Evolutionary conservation across 2,113 vertebrate species (phyloP), one percentile per base, ranked within the genome.

Genomic region (Passer montanus): DNA sequence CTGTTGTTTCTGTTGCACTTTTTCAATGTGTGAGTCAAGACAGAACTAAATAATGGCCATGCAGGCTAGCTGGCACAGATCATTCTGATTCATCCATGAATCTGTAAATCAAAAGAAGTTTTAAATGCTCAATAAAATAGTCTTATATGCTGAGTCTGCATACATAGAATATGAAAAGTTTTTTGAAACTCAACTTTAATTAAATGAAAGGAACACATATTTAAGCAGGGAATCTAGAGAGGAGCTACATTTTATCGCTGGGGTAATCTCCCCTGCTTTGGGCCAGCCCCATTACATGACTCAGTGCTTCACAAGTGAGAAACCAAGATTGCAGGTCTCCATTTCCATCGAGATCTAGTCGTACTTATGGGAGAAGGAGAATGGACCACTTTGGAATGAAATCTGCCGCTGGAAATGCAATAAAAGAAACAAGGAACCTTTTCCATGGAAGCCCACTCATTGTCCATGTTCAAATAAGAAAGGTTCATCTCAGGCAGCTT

Each of bases 61-160:
- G 41, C 15, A 90, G 83, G 62, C 43, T 46, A 44, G 53, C 15
- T 89, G 59, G 63, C 85, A 80, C 1, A 1, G 63, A 39, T 74
- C 16, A 5, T 73, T 85, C 72, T 93, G 79, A 94, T 86, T 95
- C 95, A 88, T 64, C 82, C 39, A 49, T 55, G 72, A 86, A 81
- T 88, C 60, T 86, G 46, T 52, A 84, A 95, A 92, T 86, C 59
- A 94, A 93, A 95, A 58, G 67, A 44, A 50, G 15, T 66, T 88
- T 91, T 49, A 83, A 85, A 80, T 3, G 3, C 50, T 84, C 33
- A 56, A 27, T 60, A 88, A 92, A 91, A 70, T 41, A 41, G 41
- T 72, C 77, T 87, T 70, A 79, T 66, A 89, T 90, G 76, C 79
- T 92, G 73, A 88, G 15, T 70, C 55, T 90, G 50, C 63, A 63